These are phyloP conservation scores for Toxotes chatareus DNA, from an alignment of 2,113 vertebrate genomes.

Conservation along the genomic window DNA sequence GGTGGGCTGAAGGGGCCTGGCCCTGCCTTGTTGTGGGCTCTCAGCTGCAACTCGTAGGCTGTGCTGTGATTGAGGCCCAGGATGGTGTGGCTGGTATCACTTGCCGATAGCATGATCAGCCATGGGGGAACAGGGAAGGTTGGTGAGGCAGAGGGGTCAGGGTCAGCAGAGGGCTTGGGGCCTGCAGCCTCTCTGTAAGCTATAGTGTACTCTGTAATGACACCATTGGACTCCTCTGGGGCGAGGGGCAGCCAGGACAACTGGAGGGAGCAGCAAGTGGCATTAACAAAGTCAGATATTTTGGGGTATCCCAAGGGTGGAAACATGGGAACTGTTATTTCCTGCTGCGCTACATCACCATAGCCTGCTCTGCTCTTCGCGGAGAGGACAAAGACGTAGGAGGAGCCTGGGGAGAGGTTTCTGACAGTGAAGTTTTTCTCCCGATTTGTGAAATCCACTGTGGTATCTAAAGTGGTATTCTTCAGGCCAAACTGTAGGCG, in stretches of 20 bases:
- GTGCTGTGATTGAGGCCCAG: conserved; percentile 93
- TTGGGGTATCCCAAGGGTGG: conserved; percentile 90
- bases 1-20: conserved; percentile 94
- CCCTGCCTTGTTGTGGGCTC: conserved; percentile 93
- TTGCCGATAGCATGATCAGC: conserved; percentile 87
- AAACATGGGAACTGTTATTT: conserved; percentile 89
- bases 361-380: conserved; percentile 90
- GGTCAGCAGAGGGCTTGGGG: conserved; percentile 72
- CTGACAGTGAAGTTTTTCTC: conserved; percentile 86
- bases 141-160: conserved; percentile 38
- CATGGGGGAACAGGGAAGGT: conserved; percentile 67
- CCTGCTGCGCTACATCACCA: conserved; percentile 85
- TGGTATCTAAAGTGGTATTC: conserved; percentile 83
- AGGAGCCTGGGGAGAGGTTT: conserved; percentile 89
- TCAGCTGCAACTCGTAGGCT: conserved; percentile 93
- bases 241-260: conserved; percentile 91
- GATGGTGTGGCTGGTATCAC: conserved; percentile 89
- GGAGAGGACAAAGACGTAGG: conserved; percentile 91
- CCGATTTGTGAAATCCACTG: conserved; percentile 84
- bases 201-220: conserved; percentile 91
- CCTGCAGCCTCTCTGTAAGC: conserved; percentile 86
- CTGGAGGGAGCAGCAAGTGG: conserved; percentile 90
- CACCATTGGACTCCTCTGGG: conserved; percentile 86
- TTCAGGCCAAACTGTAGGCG: conserved; percentile 91
- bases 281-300: conserved; percentile 88